Percentiles rank a stretch among this genome's conserved stretches.
Conservation (phyloP, 2,888 invertebrate genomes). For the Drosophila nigricruria region DNA sequence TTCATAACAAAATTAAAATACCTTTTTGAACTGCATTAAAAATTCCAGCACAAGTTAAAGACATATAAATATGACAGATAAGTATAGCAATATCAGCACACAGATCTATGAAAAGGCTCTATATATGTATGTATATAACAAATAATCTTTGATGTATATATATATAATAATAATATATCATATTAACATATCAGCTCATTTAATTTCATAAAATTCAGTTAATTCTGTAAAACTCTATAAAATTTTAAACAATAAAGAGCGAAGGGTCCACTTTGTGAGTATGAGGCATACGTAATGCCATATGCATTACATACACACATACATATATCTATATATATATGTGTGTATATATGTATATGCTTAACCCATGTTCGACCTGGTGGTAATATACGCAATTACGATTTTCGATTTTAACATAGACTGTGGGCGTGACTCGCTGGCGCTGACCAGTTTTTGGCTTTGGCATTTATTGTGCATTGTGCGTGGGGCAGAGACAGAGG, state of each 20-base stretch:
- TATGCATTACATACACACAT: background rate
- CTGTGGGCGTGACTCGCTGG: constrained; percentile 13
- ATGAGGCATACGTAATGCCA: constrained; percentile 6
- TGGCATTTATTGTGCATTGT: constrained; percentile 42
- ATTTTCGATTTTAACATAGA: constrained; percentile 25
- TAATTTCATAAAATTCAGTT: constrained; percentile 1
- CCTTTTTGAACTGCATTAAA: background rate
- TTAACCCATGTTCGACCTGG: constrained; percentile 8
- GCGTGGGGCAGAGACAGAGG: background rate
- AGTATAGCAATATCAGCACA: background rate
- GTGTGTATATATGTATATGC: background rate
- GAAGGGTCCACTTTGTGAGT: background rate
- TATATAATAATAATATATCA: background rate
- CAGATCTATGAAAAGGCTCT: background rate
- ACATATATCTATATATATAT: background rate
- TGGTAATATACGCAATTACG: constrained; percentile 41
- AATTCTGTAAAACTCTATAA: background rate
- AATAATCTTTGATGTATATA: background rate
- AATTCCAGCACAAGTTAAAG: background rate
- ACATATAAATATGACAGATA: constrained; percentile 3
- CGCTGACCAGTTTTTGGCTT: constrained; percentile 48
- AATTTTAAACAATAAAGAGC: background rate
- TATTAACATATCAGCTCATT: constrained; percentile 4
- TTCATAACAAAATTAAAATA: background rate
- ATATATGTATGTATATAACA: constrained; percentile 1